A percentile compares a stretch with the other conserved stretches of the same genome.
phyloP scores from a whole-genome alignment of 2,113 vertebrate species.

The Silurus asotus region DNA sequence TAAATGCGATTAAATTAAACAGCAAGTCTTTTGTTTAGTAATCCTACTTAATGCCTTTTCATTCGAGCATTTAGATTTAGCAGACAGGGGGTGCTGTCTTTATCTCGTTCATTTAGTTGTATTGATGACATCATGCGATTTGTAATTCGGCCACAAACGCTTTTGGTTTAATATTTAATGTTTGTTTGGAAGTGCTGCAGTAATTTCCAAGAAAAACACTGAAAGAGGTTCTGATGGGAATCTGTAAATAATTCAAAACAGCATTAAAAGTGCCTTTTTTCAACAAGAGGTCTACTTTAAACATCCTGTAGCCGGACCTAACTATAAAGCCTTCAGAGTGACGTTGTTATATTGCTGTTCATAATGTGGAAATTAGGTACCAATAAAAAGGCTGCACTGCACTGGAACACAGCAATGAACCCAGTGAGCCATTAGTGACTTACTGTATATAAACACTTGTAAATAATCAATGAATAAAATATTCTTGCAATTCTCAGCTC shows the following conservation, averaged over 20 bases:
- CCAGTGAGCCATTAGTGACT: background rate
- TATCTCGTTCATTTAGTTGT: conserved; percentile 23
- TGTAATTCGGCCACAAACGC: conserved; percentile 30
- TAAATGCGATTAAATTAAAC: conserved; percentile 14
- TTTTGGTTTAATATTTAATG: conserved; percentile 44
- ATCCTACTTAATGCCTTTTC: conserved; percentile 30
- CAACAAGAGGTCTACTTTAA: conserved; percentile 16
- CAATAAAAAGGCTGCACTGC: background rate
- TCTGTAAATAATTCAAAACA: conserved; percentile 40
- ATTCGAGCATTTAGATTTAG: background rate
- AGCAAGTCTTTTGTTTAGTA: conserved; percentile 15
- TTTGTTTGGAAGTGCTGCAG: conserved; percentile 13
- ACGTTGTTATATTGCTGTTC: background rate
- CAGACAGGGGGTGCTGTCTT: conserved; percentile 1
- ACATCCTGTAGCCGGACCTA: background rate
- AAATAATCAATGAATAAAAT: background rate
- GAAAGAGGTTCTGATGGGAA: conserved; percentile 24
- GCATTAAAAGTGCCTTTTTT: conserved; percentile 32
- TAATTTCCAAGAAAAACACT: conserved; percentile 39
- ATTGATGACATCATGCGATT: conserved; percentile 24
- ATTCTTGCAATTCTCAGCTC: background rate
- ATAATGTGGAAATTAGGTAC: background rate
- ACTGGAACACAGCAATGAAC: background rate
- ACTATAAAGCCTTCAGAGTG: background rate
- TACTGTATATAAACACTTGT: background rate